Evolutionary conservation across 1,140 invertebrate genomes (phyloP), one percentile per base, ranked within the genome.

Genomic region (Drosophila orosa): DNA sequence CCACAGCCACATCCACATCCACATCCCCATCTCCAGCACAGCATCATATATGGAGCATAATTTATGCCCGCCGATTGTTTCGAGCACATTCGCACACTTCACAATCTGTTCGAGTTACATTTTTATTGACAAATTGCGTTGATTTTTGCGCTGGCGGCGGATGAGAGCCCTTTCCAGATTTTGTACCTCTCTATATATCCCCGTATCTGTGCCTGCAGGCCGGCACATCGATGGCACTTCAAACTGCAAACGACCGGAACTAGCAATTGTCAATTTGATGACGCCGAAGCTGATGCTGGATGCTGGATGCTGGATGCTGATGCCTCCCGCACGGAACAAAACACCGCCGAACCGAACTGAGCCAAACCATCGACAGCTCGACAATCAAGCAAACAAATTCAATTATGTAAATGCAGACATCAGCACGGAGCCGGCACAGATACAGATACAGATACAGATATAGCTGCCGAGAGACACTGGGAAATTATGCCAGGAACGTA

Each of bases 121-220:
- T 87, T 90, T 90, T 90, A 90, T 90, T 90, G 89, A 90, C 89
- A 90, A 90, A 90, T 90, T 90, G 89, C 87, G 85, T 86, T 89
- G 86, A 89, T 89, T 89, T 89, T 81, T 89, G 86, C 85, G 65
- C 69, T 83, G 63, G 29, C 47, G 52, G 69, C 47, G 60, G 68
- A 83, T 87, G 78, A 86, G 81, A 78, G 81, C 68, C 61, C 62
- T 66, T 63, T 63, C 25, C 62, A 47, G 61, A 60, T 55, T 39
- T 25, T 40, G 45, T 37, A 22, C 19, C 56, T 40, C 15, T 15
- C 15, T 42, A 25, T 24, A 47, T 24, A 24, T 4, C 25, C 3
- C 31, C 15, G 33, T 42, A 25, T 56, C 22, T 31, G 35, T 31
- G 47, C 65, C 79, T 66, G 59, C 56, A 61, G 78, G 59, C 74